Evolutionary conservation across 2,888 invertebrate species (phyloP), one percentile per base, ranked within the genome.

Genomic region (Stenchaetothrips biformis): DNA sequence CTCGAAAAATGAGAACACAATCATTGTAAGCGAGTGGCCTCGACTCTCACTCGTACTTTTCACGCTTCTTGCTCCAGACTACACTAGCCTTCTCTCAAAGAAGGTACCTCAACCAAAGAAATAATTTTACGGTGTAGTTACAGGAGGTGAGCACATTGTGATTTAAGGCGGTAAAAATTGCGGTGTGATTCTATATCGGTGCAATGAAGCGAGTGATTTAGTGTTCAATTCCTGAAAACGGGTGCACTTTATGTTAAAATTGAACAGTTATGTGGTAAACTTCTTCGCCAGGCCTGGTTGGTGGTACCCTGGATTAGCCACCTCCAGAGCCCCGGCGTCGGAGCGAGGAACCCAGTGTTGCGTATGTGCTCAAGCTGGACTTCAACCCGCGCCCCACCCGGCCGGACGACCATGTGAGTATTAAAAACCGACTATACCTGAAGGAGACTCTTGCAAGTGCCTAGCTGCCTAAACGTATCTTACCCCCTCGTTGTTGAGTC

Each of bases 391-490:
- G 21, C 67, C 7, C 25, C 11, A 25, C 67, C 25, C 11, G 67
- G n/a, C 67, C 18, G 53, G 53, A 53, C 67, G 8, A 74, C n/a
- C 67, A 74, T 74, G 67, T 74, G 67, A 74, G 67, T 74, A 74
- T 74, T 74, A 74, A 21, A 25, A 25, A 25, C 25, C 21, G 11
- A 25, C 9, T 74, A n/a, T n/a, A 21, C 11, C 8, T 21, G 67
- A 25, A 74, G 67, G 37, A 37, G 67, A 74, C 67, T 74, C 67
- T 74, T 74, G 67, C 67, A 21, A 21, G 67, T 74, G 25, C 11
- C 67, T 37, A 37, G 37, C 37, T 37, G 37, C 37, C 2, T 37
- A 37, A 2, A 37, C 37, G 37, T 37, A 37, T 37, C 37, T 37
- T 37, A 37, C 37, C 37, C 37, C 37, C 37, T 37, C 37, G 37